A percentile compares a stretch with the other conserved stretches of the same genome.
Conservation (phyloP, 2,113 vertebrate species). For the Takifugu bimaculatus region DNA sequence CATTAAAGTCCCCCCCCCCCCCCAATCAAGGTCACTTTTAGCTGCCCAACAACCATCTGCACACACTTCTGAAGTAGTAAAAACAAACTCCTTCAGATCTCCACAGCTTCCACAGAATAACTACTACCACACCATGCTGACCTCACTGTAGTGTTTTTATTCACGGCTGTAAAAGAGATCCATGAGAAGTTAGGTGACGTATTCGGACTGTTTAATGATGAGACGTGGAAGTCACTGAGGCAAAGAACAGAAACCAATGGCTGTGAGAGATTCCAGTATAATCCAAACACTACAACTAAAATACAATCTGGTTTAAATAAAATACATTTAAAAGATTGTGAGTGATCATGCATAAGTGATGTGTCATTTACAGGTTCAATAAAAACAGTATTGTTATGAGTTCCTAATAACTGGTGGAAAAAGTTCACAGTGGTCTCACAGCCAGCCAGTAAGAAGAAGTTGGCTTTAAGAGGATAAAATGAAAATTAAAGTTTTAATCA, state of each 20-base stretch:
- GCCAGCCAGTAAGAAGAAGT: constrained; percentile 31
- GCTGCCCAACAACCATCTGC: too few species aligned
- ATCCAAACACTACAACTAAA: constrained; percentile 49
- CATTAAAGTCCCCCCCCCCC: too few species aligned
- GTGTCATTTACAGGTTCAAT: not conserved
- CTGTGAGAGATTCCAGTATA: constrained; percentile 55
- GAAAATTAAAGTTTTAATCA: not conserved
- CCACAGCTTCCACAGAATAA: not conserved
- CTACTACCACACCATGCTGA: constrained; percentile 16
- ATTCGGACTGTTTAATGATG: constrained; percentile 67
- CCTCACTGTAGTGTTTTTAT: constrained; percentile 77
- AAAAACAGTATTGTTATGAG: constrained; percentile 1
- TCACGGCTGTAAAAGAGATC: constrained; percentile 83
- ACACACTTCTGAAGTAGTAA: too few species aligned
- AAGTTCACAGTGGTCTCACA: constrained; percentile 50
- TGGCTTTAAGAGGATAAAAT: constrained; percentile 4
- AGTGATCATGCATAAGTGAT: not conserved
- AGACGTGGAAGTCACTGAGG: constrained; percentile 74
- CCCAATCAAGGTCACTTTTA: too few species aligned
- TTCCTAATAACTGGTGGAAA: constrained; percentile 34
- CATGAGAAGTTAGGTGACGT: constrained; percentile 66
- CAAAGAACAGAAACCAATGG: constrained; percentile 76
- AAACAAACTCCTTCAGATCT: too few species aligned
- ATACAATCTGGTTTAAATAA: not conserved
- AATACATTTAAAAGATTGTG: constrained; percentile 35